These are phyloP conservation scores for Lumbricus terrestris DNA, from an alignment of 2,888 invertebrate species.

Conservation along the genomic window DNA sequence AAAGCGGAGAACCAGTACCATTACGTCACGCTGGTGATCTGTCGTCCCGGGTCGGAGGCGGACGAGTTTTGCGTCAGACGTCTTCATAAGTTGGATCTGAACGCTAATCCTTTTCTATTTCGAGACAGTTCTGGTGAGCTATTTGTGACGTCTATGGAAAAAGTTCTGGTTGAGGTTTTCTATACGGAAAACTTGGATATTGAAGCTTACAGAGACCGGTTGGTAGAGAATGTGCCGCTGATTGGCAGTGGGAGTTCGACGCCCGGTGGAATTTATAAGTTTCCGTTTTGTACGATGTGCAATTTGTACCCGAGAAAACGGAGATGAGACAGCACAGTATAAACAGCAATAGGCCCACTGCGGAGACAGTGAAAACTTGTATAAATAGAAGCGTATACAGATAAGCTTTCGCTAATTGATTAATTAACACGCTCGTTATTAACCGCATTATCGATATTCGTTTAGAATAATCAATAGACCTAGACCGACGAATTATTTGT, in stretches of 20 bases:
- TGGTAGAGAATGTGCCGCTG: background rate
- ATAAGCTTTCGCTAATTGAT: too few relatives aligned
- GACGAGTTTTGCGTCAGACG: slow-evolving; percentile 26
- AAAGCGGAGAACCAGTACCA: background rate
- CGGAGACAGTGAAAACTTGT: too few relatives aligned
- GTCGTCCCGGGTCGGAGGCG: slow-evolving; percentile 13
- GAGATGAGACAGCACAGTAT: background rate
- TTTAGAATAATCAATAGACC: too few relatives aligned
- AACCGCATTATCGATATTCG: too few relatives aligned
- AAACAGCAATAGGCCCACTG: background rate
- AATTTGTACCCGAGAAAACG: slow-evolving; percentile 12
- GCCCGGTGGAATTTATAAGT: slow-evolving; percentile 14
- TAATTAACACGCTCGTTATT: too few relatives aligned
- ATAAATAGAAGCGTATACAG: too few relatives aligned
- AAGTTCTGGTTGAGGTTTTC: slow-evolving; percentile 22
- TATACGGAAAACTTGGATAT: slow-evolving; percentile 29
- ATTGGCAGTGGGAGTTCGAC: slow-evolving; percentile 24
- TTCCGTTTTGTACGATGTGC: slow-evolving; percentile 12
- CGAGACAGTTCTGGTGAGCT: background rate
- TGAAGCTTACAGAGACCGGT: background rate
- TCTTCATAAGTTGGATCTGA: slow-evolving; percentile 12
- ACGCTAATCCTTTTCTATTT: slow-evolving; percentile 23
- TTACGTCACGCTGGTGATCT: slow-evolving; percentile 31
- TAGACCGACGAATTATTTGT: too few relatives aligned
- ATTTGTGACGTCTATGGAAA: background rate